Conservation (phyloP, 1,140 invertebrate genomes). For the Lucilia sericata region DNA sequence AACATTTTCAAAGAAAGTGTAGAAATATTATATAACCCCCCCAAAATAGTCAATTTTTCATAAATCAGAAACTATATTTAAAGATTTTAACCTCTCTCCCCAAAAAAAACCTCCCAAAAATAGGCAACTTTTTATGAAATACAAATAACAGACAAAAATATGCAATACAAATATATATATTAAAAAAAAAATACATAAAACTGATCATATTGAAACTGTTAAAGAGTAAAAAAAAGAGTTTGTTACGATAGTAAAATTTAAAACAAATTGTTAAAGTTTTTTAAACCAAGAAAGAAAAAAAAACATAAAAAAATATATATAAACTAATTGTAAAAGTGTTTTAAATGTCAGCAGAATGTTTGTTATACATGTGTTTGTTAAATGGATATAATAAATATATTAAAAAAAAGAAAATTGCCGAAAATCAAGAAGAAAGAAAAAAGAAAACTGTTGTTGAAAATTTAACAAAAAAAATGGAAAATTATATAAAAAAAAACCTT, state of each 20-base stretch:
- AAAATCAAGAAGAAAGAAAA: not conserved
- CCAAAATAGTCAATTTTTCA: not conserved
- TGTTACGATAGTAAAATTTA: not conserved
- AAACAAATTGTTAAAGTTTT: not conserved
- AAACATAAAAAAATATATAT: not conserved
- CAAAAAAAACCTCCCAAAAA: not conserved
- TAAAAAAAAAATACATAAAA: constrained; percentile 11
- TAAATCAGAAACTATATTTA: not conserved
- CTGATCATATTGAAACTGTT: not conserved
- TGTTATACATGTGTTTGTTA: constrained; percentile 30
- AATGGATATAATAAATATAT: not conserved
- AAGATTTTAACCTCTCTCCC: not conserved
- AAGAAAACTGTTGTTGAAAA: not conserved
- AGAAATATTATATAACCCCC: too few relatives aligned
- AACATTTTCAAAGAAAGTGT: too few relatives aligned
- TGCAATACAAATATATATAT: not conserved
- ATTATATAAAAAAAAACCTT: not conserved
- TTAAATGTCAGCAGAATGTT: constrained; percentile 36
- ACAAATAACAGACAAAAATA: not conserved
- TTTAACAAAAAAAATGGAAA: not conserved
- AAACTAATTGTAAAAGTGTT: constrained; percentile 30
- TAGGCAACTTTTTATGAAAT: not conserved
- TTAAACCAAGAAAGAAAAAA: too few relatives aligned
- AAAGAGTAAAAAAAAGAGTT: not conserved
- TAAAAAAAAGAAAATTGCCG: not conserved